A percentile compares a stretch with the other conserved stretches of the same genome.
phyloP scores from a whole-genome alignment of 2,113 vertebrate genomes.

The Triplophysa siluroides region DNA sequence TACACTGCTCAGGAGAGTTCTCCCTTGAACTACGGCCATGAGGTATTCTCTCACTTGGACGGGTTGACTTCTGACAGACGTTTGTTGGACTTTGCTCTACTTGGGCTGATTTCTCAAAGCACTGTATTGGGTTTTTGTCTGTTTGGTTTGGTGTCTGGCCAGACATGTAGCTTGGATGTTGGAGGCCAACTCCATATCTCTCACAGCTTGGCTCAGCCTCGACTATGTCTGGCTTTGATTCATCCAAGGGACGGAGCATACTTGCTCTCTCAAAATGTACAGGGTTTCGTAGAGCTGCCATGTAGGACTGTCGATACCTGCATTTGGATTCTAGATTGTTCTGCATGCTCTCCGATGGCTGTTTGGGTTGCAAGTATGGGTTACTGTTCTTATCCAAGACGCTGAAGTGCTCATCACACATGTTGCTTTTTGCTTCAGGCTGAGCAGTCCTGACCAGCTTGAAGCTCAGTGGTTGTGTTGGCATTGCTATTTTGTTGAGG shows the following conservation, averaged over 20 bases:
- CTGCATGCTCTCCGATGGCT: conserved; percentile 59
- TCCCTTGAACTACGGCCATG: background rate
- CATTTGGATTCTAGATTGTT: conserved; percentile 62
- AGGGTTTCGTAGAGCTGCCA: conserved; percentile 76
- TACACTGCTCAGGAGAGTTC: conserved; percentile 18
- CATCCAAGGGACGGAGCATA: conserved; percentile 71
- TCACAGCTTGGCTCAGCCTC: conserved; percentile 45
- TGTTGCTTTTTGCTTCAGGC: conserved; percentile 52
- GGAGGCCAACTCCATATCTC: conserved; percentile 21
- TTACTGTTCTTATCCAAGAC: conserved; percentile 65
- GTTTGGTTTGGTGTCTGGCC: conserved; percentile 43
- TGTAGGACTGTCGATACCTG: conserved; percentile 79
- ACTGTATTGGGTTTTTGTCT: conserved; percentile 47
- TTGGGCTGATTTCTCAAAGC: conserved; percentile 51
- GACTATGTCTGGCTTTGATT: conserved; percentile 56
- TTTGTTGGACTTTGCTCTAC: conserved; percentile 35
- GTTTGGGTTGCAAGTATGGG: conserved; percentile 64
- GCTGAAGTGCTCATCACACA: conserved; percentile 51
- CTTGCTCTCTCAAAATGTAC: conserved; percentile 70
- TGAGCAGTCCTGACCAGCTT: conserved; percentile 69
- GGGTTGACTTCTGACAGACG: conserved; percentile 1
- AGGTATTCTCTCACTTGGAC: conserved; percentile 4
- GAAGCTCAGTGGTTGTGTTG: conserved; percentile 53
- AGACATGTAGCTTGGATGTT: conserved; percentile 21
- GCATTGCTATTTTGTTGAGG: conserved; percentile 43